Evolutionary conservation across 2,113 vertebrate genomes (phyloP).

Genomic region (Ibidorhyncha struthersii): DNA sequence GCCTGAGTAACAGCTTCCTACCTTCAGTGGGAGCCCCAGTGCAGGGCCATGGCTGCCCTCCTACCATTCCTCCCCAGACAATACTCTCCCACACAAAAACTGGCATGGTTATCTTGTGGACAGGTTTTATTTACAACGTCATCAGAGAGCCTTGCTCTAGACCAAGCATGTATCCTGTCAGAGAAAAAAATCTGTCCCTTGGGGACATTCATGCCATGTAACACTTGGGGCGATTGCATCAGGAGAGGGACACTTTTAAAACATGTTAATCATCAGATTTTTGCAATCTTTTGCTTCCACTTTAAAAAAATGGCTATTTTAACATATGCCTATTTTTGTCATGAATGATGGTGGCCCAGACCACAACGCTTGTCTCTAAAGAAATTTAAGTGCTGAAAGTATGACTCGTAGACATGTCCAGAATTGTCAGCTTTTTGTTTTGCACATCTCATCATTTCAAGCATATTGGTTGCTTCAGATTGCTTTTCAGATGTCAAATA

Average conservation of each 20-base stretch:
- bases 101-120: neutral
- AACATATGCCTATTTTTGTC: neutral
- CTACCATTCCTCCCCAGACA: neutral
- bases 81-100: neutral
- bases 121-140: neutral
- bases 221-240: accelerated
- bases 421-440: neutral
- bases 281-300: neutral
- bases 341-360: neutral
- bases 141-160: neutral
- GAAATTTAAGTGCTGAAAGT: neutral
- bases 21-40: accelerated
- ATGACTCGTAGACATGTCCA: neutral
- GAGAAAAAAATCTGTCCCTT: neutral
- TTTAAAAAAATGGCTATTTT: neutral
- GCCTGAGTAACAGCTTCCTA: neutral
- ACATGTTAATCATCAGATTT: neutral
- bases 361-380: neutral
- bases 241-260: neutral
- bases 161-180: accelerated
- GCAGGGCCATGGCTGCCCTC: neutral
- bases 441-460: neutral
- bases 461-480: neutral
- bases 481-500: neutral
- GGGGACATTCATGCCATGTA: neutral